Conservation (phyloP, 2,888 invertebrate genomes). For the Pyrochroa serraticornis region DNA sequence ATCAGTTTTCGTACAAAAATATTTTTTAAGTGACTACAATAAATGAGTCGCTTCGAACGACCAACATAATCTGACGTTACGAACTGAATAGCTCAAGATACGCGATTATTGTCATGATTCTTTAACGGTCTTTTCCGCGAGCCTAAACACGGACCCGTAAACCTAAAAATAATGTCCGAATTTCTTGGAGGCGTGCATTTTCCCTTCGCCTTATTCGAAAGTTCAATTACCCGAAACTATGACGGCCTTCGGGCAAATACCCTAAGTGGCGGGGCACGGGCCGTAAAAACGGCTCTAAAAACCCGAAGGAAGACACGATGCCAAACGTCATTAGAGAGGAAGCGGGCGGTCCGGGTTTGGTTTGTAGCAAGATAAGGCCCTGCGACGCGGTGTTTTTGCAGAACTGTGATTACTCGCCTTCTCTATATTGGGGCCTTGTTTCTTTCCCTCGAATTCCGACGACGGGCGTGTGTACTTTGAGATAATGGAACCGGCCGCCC, state of each 20-base stretch:
- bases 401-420: slow-evolving; percentile 11
- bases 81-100: no score
- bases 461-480: slow-evolving; percentile 1
- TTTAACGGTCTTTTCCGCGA: no score
- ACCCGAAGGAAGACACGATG: slow-evolving; percentile 30
- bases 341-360: slow-evolving; percentile 5
- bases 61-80: no score
- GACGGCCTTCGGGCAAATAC: slow-evolving; percentile 9
- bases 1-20: no score
- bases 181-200: slow-evolving; percentile 1
- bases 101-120: no score
- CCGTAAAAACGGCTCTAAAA: slow-evolving; percentile 34
- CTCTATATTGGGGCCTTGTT: slow-evolving; percentile 11
- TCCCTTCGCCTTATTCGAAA: slow-evolving; percentile 1
- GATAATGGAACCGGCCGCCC: slow-evolving; percentile 3
- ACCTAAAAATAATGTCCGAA: slow-evolving; percentile 10
- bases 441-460: slow-evolving; percentile 6
- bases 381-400: slow-evolving; percentile 13
- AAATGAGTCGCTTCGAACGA: no score
- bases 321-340: slow-evolving; percentile 31
- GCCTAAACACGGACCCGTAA: not conserved
- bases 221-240: slow-evolving; percentile 19
- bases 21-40: no score
- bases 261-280: slow-evolving; percentile 20
- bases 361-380: slow-evolving; percentile 11